Evolutionary conservation across 2,797 vertebrate species (phyloP), one percentile per base, ranked within the genome.

Genomic region (Anas bernieri): DNA sequence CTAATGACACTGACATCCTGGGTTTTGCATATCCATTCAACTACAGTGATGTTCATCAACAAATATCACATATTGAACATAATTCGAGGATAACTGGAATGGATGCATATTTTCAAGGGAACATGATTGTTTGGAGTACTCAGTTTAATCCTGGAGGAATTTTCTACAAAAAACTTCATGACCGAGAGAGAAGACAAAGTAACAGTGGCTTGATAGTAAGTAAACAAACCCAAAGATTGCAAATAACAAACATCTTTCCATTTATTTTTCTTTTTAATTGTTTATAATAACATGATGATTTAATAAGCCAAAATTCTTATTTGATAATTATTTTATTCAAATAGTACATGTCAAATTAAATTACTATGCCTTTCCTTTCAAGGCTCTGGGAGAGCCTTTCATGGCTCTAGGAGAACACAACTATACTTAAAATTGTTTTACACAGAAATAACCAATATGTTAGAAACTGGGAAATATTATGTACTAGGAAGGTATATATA

Each of bases 11-110:
- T 98, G 99, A 99, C 98, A 99, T 99, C 98, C 98, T 99, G 98
- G 99, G 99, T 98, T 99, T 99, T 98, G 98, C 99, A 98, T 99
- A 99, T 98, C 99, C 99, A 88, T 99, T 99, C 98, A 99, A 99
- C 98, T 99, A 99, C 98, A 99, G 99, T 98, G 98, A 98, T 39
- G 98, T 98, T 97, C 98, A 98, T 97, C 99, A 99, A 98, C 98
- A 99, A 96, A 99, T 99, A 97, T 98, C 98, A 97, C 99, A 99
- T 95, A 98, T 99, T 90, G 99, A 99, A 97, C 99, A 99, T 97
- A 99, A 99, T 95, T 99, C 99, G 97, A 99, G 99, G 89, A 99
- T 99, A 97, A 99, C 99, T 89, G 99, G 99, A 68, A 99, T 99
- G 99, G 99, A 99, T 96, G 98, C 98, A 75, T 98, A 99, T 97